Percentiles rank a stretch among this genome's conserved stretches.
These are phyloP conservation scores for Drosophila leontia DNA, from an alignment of 1,140 invertebrate genomes.

Conservation along the genomic window DNA sequence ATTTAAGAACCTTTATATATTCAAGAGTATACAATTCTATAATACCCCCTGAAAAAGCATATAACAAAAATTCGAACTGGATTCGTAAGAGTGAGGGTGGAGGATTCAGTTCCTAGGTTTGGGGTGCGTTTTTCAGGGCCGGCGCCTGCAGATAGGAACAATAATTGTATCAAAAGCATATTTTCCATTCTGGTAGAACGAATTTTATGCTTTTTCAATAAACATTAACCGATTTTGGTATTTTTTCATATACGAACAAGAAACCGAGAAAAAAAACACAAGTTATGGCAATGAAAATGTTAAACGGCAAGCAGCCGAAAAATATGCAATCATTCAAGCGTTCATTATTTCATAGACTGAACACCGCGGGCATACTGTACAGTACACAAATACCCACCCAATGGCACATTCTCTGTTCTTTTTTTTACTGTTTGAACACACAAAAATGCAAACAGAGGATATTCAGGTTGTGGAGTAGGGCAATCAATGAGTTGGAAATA, in stretches of 20 bases:
- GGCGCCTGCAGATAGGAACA: conserved; percentile 80
- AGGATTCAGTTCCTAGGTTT: conserved; percentile 51
- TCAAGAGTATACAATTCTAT: background rate
- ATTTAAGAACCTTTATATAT: background rate
- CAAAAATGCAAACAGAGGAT: conserved; percentile 69
- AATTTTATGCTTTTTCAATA: conserved; percentile 85
- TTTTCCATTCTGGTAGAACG: conserved; percentile 85
- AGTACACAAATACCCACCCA: conserved; percentile 33
- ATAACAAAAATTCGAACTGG: conserved; percentile 31
- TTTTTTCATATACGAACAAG: conserved; percentile 73
- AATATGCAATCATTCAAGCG: conserved; percentile 81
- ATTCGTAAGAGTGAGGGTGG: conserved; percentile 39
- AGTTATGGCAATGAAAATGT: conserved; percentile 38
- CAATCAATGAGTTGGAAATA: conserved; percentile 84
- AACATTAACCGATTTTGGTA: conserved; percentile 85
- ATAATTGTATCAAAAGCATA: conserved; percentile 85
- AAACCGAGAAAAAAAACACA: conserved; percentile 18
- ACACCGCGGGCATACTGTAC: conserved; percentile 52
- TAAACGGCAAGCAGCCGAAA: conserved; percentile 45
- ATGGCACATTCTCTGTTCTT: conserved; percentile 30
- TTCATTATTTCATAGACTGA: conserved; percentile 82
- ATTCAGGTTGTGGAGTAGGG: conserved; percentile 43
- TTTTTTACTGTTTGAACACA: conserved; percentile 16
- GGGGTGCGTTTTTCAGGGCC: conserved; percentile 58
- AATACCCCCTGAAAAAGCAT: conserved; percentile 6